Evolutionary conservation across 2,113 vertebrate genomes (phyloP).

Genomic region (Anser brachyrhynchus): DNA sequence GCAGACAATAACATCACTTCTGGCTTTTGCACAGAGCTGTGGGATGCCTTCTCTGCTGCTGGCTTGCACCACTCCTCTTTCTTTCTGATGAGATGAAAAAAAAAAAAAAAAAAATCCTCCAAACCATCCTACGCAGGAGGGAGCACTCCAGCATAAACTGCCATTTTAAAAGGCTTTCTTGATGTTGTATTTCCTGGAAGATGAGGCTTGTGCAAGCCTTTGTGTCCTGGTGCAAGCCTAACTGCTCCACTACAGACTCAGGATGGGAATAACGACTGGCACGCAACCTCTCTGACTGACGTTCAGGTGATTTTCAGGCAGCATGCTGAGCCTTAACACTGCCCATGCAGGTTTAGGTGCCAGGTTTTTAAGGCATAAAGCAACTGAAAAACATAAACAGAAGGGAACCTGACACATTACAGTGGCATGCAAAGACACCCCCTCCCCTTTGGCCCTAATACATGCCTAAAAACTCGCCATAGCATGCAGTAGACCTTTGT

Average conservation of each 20-base stretch:
- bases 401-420: neutral
- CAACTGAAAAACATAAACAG: neutral
- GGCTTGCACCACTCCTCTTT: neutral
- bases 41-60: neutral
- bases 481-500: neutral
- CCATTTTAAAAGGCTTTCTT: neutral
- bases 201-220: neutral
- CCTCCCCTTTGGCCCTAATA: neutral
- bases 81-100: no score
- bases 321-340: neutral
- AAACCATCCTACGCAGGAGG: no score
- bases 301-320: neutral
- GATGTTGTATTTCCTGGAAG: neutral
- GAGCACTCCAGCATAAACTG: neutral
- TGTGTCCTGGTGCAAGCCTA: neutral
- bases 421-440: neutral
- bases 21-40: neutral
- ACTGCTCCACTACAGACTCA: neutral
- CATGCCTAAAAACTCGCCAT: fast-evolving
- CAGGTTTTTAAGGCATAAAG: neutral
- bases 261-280: neutral
- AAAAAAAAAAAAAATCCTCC: no score
- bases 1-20: neutral
- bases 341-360: neutral
- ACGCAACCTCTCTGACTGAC: no score